Base-by-base conservation (phyloP, 2,888 invertebrate genomes). In the Helicoverpa assulta region DNA sequence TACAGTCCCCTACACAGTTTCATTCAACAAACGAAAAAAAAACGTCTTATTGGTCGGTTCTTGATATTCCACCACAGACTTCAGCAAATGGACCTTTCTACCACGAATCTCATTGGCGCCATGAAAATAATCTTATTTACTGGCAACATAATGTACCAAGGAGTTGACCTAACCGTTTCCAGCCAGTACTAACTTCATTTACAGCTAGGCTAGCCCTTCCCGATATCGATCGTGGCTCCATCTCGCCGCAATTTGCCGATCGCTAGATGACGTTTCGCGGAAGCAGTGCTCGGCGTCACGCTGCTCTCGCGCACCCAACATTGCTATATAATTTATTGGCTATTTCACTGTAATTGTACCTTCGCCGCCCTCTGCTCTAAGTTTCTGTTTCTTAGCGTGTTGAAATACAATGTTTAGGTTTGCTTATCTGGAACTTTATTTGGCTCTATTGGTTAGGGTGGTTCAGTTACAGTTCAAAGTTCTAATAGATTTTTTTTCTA, bases 321-420 rank as follows among this genome's bases (percentile, higher is more conserved):
- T 81, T 81, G 73, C 78, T 71, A 73, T 81, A 85, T 89, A 88
- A 90, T 90, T 88, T 90, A 90, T 90, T 81, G 87, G 84, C 87
- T 85, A 94, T 94, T 93, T 93, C 89, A 76, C 86, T 84, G 93
- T 93, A 93, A 94, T 94, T 93, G 92, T 87, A 93, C 90, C 90
- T 88, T 91, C 86, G 81, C 90, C 89, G 90, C 91, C 90, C 89
- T 88, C 83, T 67, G 77, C 86, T 91, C 90, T 92, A 92, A 90
- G 89, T 70, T 84, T 83, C 80, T 56, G 72, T 72, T 75, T 67
- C 80, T 79, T 78, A 71, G 81, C 80, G 76, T 84, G 83, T 72
- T 70, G 40, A 57, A 83, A 79, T 83, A 86, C 88, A 85, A 83
- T 86, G 84, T 87, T 81, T 70, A 50, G 65, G 29, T 54, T 85